phyloP scores from a whole-genome alignment of 2,888 invertebrate species.

The Leptinotarsa peninsularis region DNA sequence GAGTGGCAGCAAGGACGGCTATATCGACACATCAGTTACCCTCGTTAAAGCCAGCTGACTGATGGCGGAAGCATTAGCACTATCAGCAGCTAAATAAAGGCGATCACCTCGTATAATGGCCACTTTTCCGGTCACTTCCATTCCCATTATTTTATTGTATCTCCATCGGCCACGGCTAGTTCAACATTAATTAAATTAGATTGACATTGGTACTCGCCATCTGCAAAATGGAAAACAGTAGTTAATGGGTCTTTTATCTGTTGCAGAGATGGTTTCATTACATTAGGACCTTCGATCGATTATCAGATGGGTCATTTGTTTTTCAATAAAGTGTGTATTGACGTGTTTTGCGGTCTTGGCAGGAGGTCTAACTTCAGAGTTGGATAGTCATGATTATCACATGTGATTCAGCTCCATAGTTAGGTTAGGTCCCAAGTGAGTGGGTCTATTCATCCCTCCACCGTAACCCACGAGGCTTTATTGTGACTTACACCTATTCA shows the following conservation, averaged over 20 bases:
- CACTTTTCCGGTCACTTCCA: constrained; percentile 46
- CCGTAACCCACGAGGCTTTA: too few species aligned
- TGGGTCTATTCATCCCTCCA: too few species aligned
- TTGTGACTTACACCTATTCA: too few species aligned
- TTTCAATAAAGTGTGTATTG: neutral
- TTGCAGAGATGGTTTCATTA: constrained; percentile 23
- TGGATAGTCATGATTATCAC: too few species aligned
- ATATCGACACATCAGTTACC: constrained; percentile 65
- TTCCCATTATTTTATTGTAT: constrained; percentile 58
- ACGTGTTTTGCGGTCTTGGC: neutral
- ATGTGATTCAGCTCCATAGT: too few species aligned
- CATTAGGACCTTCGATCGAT: neutral
- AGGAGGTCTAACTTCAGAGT: neutral
- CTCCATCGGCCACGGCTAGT: constrained; percentile 51
- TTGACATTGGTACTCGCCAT: constrained; percentile 56
- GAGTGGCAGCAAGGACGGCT: constrained; percentile 40
- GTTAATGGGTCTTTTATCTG: constrained; percentile 48
- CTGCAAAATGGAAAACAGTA: constrained; percentile 56
- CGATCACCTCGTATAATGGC: constrained; percentile 41
- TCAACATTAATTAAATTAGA: constrained; percentile 59
- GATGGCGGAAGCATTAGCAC: constrained; percentile 64
- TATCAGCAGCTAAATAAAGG: constrained; percentile 44
- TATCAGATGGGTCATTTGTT: neutral
- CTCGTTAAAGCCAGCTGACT: constrained; percentile 67
- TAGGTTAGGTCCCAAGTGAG: too few species aligned